Evolutionary conservation across 2,888 invertebrate genomes (phyloP).

Genomic region (Agonum fuliginosum): DNA sequence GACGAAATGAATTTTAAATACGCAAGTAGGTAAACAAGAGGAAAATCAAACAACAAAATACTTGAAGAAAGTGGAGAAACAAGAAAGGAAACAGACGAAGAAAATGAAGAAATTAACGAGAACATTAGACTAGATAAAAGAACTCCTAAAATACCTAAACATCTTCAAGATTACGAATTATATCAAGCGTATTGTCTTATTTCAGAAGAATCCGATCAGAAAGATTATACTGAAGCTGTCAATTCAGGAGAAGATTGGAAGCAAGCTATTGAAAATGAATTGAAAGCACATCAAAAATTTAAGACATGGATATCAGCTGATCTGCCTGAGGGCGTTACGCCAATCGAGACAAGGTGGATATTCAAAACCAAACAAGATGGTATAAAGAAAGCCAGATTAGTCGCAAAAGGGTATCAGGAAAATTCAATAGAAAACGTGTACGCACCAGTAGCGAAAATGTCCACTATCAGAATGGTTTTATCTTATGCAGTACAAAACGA

Average conservation of each 20-base stretch:
- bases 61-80: background rate
- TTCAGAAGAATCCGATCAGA: conserved; percentile 14
- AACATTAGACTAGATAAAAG: background rate
- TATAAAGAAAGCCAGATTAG: conserved; percentile 62
- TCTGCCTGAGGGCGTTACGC: conserved; percentile 59
- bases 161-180: conserved; percentile 46
- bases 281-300: conserved; percentile 30
- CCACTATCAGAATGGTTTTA: conserved; percentile 6
- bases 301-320: conserved; percentile 42
- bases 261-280: conserved; percentile 42
- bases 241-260: conserved; percentile 15
- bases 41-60: background rate
- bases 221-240: conserved; percentile 35
- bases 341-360: conserved; percentile 63
- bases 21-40: background rate
- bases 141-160: conserved; percentile 17
- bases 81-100: background rate
- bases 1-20: conserved; percentile 12
- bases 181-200: conserved; percentile 51
- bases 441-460: conserved; percentile 6
- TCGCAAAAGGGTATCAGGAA: conserved; percentile 64
- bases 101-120: background rate
- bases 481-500: conserved; percentile 36
- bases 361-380: conserved; percentile 61
- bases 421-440: background rate